Conservation (phyloP, 2,888 invertebrate species). For the Schizotus pectinicornis region DNA sequence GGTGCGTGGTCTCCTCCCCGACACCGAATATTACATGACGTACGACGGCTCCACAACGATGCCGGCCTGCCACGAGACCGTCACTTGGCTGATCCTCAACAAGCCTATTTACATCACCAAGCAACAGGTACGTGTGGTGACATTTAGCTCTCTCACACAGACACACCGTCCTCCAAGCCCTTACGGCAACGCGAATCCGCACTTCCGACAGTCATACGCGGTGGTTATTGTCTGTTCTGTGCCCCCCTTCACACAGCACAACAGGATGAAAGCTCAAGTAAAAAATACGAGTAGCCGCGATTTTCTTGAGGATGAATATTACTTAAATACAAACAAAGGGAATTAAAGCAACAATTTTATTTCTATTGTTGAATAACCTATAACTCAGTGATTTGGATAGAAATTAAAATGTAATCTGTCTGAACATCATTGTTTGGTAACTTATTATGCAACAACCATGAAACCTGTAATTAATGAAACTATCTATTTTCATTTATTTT, state of each 20-base stretch:
- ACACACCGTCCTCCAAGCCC: not conserved
- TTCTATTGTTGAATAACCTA: no score
- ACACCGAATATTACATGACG: slow-evolving; percentile 96
- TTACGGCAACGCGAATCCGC: slow-evolving; percentile 29
- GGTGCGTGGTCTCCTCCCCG: slow-evolving; percentile 86
- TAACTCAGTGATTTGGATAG: no score
- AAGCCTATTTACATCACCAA: slow-evolving; percentile 98
- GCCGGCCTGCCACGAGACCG: slow-evolving; percentile 97
- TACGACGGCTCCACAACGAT: slow-evolving; percentile 97
- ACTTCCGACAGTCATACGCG: slow-evolving; percentile 33
- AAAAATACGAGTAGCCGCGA: no score
- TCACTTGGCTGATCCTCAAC: slow-evolving; percentile 98
- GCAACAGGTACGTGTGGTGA: slow-evolving; percentile 77
- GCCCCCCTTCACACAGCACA: not conserved
- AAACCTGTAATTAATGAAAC: no score
- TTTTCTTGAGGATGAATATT: no score
- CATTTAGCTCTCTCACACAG: not conserved
- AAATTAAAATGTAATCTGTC: no score
- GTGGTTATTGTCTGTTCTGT: slow-evolving; percentile 22
- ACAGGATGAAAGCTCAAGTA: no score
- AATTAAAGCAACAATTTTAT: no score
- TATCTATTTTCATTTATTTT: no score
- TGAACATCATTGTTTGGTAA: no score
- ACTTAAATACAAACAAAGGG: no score
- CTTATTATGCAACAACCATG: no score